phyloP scores from a whole-genome alignment of 2,113 vertebrate species.

The Scatophagus argus region DNA sequence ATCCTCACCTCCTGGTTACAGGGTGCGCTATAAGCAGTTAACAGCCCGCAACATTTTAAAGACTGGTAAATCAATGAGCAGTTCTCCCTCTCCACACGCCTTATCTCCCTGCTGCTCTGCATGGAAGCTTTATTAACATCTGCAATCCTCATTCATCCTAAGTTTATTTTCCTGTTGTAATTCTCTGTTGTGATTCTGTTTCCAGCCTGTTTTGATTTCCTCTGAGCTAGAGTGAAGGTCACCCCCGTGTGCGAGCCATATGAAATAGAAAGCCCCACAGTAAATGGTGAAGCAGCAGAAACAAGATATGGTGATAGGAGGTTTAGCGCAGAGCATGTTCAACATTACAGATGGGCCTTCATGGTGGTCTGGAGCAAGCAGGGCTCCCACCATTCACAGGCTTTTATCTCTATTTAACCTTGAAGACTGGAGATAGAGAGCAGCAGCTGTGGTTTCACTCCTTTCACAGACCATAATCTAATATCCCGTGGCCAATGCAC shows the following conservation, averaged over 20 bases:
- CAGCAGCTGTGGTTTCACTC: conserved; percentile 37
- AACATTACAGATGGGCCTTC: conserved; percentile 59
- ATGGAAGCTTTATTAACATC: conserved; percentile 53
- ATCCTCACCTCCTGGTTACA: no score
- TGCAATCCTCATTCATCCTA: conserved; percentile 14
- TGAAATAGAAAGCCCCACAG: conserved; percentile 26
- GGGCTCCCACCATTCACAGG: conserved; percentile 40
- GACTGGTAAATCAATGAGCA: conserved; percentile 27
- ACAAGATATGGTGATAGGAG: conserved; percentile 60
- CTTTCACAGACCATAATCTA: conserved; percentile 59
- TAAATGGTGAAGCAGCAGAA: conserved; percentile 49
- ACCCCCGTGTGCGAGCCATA: conserved; percentile 36
- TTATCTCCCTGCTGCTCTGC: conserved; percentile 34
- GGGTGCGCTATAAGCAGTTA: no score
- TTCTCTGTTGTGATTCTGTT: conserved; percentile 33
- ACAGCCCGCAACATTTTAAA: neutral
- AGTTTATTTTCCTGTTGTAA: conserved; percentile 32
- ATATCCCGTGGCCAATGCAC: conserved; percentile 46
- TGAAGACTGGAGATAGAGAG: conserved; percentile 58
- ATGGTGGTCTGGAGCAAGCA: conserved; percentile 2
- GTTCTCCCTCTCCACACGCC: neutral
- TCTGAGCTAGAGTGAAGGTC: conserved; percentile 55
- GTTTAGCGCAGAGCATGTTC: conserved; percentile 36
- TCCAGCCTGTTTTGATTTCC: conserved; percentile 53
- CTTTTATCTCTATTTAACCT: conserved; percentile 72